Evolutionary conservation across 2,113 vertebrate species (phyloP).

Genomic region (Lichenostomus cassidix): DNA sequence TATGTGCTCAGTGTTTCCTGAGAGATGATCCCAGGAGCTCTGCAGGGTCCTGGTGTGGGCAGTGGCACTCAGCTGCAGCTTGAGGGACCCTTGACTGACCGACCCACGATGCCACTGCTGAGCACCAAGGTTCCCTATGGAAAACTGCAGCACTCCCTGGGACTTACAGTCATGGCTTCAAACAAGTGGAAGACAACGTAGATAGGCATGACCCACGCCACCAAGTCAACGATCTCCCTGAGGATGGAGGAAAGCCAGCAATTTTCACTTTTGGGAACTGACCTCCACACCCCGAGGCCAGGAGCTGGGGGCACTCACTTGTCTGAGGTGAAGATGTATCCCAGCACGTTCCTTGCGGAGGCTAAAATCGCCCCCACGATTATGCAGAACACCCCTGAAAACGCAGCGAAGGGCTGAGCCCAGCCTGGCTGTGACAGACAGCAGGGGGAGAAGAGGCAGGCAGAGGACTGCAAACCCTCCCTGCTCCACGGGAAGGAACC

Average conservation of each 20-base stretch:
- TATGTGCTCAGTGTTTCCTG: rapidly evolving
- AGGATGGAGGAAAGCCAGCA: background rate
- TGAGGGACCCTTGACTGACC: rapidly evolving
- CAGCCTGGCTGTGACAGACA: rapidly evolving
- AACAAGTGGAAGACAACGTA: slow-evolving; percentile 73
- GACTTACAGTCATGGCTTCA: slow-evolving; percentile 74
- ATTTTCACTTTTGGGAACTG: background rate
- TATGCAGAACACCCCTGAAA: slow-evolving; percentile 67
- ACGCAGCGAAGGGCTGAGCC: background rate
- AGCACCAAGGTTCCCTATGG: background rate
- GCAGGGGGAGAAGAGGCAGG: background rate
- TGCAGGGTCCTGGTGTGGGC: background rate
- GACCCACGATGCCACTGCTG: rapidly evolving
- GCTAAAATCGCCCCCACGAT: slow-evolving; percentile 66
- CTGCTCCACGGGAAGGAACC: background rate
- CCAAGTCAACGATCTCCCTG: slow-evolving; percentile 69
- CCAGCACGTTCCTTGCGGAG: slow-evolving; percentile 74
- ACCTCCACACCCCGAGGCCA: rapidly evolving
- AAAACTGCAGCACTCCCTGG: background rate
- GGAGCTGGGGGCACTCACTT: slow-evolving; percentile 70
- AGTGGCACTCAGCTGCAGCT: background rate
- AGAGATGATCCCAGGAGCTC: background rate
- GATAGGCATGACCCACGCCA: slow-evolving; percentile 60
- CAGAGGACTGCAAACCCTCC: background rate
- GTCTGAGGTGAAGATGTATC: slow-evolving; percentile 83